These are phyloP conservation scores for Laterallus jamaicensis DNA, from an alignment of 2,113 vertebrate species.

Conservation along the genomic window DNA sequence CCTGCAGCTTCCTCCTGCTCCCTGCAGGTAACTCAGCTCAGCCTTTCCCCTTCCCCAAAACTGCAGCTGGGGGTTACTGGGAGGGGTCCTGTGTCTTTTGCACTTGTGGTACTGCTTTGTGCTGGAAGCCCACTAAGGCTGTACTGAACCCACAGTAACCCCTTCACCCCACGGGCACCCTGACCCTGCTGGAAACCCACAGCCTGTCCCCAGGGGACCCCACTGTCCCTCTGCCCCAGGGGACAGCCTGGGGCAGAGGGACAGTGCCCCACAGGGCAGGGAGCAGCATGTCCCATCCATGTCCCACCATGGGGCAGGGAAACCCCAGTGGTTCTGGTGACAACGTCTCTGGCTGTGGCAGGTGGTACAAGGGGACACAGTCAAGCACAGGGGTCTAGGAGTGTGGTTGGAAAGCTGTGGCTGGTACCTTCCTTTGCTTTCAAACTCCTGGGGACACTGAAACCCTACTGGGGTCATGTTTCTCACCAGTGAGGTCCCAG, in stretches of 20 bases:
- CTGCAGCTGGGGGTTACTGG: accelerated
- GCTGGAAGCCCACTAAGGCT: neutral
- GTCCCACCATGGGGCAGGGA: neutral
- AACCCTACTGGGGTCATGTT: neutral
- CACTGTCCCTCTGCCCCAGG: too few relatives aligned
- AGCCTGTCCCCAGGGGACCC: neutral
- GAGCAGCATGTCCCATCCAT: accelerated
- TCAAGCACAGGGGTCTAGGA: accelerated
- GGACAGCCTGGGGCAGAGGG: neutral
- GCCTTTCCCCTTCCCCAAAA: neutral
- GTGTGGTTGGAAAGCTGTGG: neutral
- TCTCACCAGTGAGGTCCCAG: neutral
- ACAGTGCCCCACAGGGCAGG: accelerated
- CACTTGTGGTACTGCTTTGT: neutral
- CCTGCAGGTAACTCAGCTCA: slow-evolving; percentile 75
- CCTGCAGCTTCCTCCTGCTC: slow-evolving; percentile 78
- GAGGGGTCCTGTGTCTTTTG: neutral
- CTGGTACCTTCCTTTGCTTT: neutral
- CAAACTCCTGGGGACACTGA: neutral
- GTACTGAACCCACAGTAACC: neutral
- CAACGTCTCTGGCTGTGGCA: accelerated
- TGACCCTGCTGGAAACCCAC: neutral
- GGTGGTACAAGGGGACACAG: neutral
- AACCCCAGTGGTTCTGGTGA: neutral
- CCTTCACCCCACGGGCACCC: neutral